phyloP scores from a whole-genome alignment of 1,140 invertebrate species.

The Drosophila rufa region DNA sequence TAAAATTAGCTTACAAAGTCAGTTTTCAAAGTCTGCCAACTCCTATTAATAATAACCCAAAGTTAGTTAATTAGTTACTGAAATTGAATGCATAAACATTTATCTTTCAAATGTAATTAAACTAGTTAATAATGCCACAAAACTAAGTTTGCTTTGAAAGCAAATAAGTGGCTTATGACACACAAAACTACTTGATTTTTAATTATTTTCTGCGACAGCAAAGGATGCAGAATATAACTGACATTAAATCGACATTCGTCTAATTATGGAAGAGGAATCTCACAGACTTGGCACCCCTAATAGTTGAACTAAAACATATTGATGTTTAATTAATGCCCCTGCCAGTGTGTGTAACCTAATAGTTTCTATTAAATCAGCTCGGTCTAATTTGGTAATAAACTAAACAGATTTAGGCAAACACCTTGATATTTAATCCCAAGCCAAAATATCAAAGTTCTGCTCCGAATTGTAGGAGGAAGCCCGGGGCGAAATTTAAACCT shows the following conservation, averaged over 20 bases:
- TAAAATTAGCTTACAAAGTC: too few species aligned
- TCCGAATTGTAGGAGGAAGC: too few species aligned
- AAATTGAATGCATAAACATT: background rate
- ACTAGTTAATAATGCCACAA: background rate
- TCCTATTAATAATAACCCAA: too few species aligned
- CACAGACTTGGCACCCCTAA: background rate
- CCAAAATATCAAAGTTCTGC: conserved; percentile 3
- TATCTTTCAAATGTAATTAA: background rate
- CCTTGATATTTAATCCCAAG: background rate
- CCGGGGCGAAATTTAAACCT: conserved; percentile 1
- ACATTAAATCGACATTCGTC: background rate
- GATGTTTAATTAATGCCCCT: background rate
- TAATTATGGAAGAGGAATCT: background rate
- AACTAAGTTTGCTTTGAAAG: background rate
- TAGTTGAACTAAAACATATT: background rate
- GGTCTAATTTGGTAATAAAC: too few species aligned
- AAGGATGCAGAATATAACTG: background rate
- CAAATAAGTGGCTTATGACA: background rate
- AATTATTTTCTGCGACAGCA: background rate
- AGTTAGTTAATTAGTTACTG: too few species aligned
- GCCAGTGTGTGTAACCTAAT: background rate
- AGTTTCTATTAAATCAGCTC: background rate
- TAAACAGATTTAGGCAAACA: background rate
- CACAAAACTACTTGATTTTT: background rate
- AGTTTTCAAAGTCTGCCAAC: too few species aligned